Conservation (phyloP, 1,140 invertebrate genomes). For the Hylaeus anthracinus region DNA sequence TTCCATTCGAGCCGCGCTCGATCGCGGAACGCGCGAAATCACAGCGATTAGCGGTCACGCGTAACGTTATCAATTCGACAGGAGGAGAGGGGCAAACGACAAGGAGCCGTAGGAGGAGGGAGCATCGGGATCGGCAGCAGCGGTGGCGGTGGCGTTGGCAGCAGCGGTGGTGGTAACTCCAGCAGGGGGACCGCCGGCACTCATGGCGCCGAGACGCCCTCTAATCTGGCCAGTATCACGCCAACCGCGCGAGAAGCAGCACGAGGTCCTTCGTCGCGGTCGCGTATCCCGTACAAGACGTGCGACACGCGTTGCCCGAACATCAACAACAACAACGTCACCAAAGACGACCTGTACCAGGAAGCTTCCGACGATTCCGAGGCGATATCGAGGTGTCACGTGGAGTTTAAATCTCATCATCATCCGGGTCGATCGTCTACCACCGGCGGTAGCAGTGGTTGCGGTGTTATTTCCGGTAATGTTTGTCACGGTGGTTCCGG, state of each 20-base stretch:
- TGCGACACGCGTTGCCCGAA: constrained; percentile 38
- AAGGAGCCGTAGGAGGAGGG: constrained; percentile 54
- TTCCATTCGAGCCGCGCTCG: not conserved
- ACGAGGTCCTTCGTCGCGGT: constrained; percentile 59
- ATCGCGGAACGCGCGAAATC: constrained; percentile 10
- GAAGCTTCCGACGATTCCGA: constrained; percentile 41
- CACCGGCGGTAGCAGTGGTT: constrained; percentile 12
- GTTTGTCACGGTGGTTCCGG: constrained; percentile 29
- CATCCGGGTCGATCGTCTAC: constrained; percentile 40
- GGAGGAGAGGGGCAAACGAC: constrained; percentile 73
- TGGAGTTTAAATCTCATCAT: constrained; percentile 27
- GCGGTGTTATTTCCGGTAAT: constrained; percentile 35
- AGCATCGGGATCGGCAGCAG: constrained; percentile 25
- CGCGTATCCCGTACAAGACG: constrained; percentile 54
- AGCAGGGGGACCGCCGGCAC: constrained; percentile 68
- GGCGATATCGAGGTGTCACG: constrained; percentile 27
- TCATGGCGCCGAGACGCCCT: constrained; percentile 73
- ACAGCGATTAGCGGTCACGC: constrained; percentile 35
- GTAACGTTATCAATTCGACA: constrained; percentile 73
- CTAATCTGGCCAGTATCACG: constrained; percentile 79
- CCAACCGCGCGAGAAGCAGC: constrained; percentile 77
- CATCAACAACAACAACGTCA: constrained; percentile 40
- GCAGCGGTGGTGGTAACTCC: constrained; percentile 54
- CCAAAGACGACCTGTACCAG: constrained; percentile 49
- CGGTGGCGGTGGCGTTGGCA: constrained; percentile 32